Evolutionary conservation across 2,888 invertebrate species (phyloP).

Genomic region (Cremastinae sp.): DNA sequence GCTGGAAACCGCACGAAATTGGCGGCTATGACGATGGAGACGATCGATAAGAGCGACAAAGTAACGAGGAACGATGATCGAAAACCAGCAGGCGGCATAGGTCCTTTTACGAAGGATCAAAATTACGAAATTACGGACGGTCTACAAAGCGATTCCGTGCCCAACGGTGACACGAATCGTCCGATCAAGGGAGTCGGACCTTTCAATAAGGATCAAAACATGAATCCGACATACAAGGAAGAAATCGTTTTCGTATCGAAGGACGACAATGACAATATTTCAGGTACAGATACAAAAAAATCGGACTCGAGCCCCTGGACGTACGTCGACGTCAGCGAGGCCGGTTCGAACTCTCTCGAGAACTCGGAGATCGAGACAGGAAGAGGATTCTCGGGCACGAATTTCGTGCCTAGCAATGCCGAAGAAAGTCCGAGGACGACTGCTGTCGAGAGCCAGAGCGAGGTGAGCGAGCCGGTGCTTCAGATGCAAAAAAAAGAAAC

Average conservation of each 20-base stretch:
- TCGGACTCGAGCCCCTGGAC: slow-evolving; percentile 72
- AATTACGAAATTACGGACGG: slow-evolving; percentile 71
- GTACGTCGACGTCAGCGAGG: slow-evolving; percentile 72
- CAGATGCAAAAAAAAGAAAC: slow-evolving; percentile 78
- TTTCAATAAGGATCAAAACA: slow-evolving; percentile 74
- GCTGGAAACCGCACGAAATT: slow-evolving; percentile 50
- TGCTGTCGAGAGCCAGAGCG: slow-evolving; percentile 71
- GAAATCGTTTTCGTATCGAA: slow-evolving; percentile 46
- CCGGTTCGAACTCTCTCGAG: slow-evolving; percentile 76
- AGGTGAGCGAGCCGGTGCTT: slow-evolving; percentile 89
- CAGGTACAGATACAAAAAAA: slow-evolving; percentile 42
- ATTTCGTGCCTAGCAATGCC: slow-evolving; percentile 60
- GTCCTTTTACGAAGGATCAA: slow-evolving; percentile 75
- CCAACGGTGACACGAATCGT: slow-evolving; percentile 60
- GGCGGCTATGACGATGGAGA: slow-evolving; percentile 51
- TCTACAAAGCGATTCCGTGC: slow-evolving; percentile 44
- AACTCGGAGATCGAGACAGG: slow-evolving; percentile 73
- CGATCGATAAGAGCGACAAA: slow-evolving; percentile 32
- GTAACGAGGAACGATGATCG: no score
- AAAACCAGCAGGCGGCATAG: slow-evolving; percentile 64
- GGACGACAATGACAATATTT: slow-evolving; percentile 43
- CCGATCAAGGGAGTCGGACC: slow-evolving; percentile 73
- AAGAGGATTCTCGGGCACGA: slow-evolving; percentile 72
- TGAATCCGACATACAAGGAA: slow-evolving; percentile 22
- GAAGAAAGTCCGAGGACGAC: slow-evolving; percentile 21